Evolutionary conservation across 2,797 vertebrate species (phyloP).

Genomic region (Schizopygopsis malacanthus): DNA sequence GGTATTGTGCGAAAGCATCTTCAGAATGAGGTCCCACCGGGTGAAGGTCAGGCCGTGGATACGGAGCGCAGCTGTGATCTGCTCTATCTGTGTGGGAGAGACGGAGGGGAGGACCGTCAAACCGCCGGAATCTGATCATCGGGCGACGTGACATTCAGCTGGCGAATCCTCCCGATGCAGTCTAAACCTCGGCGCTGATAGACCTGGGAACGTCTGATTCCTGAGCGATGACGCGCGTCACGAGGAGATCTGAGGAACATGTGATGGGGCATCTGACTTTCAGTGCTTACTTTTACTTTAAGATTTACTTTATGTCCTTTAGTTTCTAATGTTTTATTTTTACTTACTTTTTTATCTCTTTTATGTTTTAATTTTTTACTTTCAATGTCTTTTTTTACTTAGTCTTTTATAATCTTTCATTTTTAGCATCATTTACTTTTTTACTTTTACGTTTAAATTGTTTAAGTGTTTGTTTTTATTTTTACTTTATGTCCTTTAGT

Average conservation of each 20-base stretch:
- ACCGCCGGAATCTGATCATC: slow-evolving; percentile 24
- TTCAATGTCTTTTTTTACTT: no score
- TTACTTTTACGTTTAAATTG: no score
- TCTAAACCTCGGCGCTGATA: slow-evolving; percentile 52
- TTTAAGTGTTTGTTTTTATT: no score
- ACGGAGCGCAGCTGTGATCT: slow-evolving; percentile 48
- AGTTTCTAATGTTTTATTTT: no score
- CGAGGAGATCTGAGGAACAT: not conserved
- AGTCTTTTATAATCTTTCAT: no score
- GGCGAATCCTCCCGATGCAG: slow-evolving; percentile 51
- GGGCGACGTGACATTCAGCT: slow-evolving; percentile 62
- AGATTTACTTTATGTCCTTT: no score
- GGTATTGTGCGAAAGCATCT: not conserved
- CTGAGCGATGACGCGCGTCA: not conserved
- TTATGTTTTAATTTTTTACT: no score
- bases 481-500: no score
- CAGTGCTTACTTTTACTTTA: not conserved
- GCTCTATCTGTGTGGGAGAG: slow-evolving; percentile 60
- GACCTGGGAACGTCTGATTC: slow-evolving; percentile 4
- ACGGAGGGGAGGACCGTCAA: slow-evolving; percentile 13
- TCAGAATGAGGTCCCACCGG: not conserved
- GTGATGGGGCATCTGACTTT: not conserved
- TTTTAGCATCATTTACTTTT: no score
- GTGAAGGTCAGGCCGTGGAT: slow-evolving; percentile 27
- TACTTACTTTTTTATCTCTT: no score